Evolutionary conservation across 2,888 invertebrate species (phyloP), one percentile per base, ranked within the genome.

Genomic region (Minunthozetes semirufus): DNA sequence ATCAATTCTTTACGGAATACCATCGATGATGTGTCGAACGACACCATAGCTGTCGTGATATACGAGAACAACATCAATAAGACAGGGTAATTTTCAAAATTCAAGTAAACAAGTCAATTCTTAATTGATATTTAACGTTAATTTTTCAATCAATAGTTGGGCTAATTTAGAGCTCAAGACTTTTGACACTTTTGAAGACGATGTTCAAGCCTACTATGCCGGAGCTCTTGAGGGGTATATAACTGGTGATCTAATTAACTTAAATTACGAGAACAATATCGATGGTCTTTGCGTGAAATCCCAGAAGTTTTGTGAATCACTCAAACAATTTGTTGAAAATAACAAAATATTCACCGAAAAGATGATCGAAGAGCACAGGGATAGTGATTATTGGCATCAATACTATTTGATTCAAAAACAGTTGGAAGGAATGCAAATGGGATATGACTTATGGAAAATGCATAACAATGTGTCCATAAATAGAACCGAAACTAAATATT

Each of bases 171-270:
- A 72, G 3, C 6, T 72, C 22, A n/a, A 5, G 15, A 29, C 50
- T 1, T 56, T 74, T 72, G 74, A 33, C 50, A 33, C 86, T 5
- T 90, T 88, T 82, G 87, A 89, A 0, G 93, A 93, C 82, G 87
- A 87, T 80, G 87, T 90, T 59, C 94, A 94, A 84, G 92, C 93
- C 0, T 92, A 89, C 82, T 89, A 91, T 0, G 93, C 93, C 1
- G 94, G 94, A 8, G 85, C 91, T 50, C 86, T 91, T 0, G 94
- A 94, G 83, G 94, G 93, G 0, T 88, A 89, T 25, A 83, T 93
- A 3, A 92, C 93, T 13, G 89, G 89, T 88, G 88, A 89, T 77
- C 85, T 91, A 75, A 91, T 94, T 79, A 88, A 89, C 82, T 19
- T 88, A 80, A 90, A 91, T 81, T 90, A 92, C 87, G 85, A 87